Base-by-base conservation (phyloP, 2,888 invertebrate species). In the Epirrita christyi region DNA sequence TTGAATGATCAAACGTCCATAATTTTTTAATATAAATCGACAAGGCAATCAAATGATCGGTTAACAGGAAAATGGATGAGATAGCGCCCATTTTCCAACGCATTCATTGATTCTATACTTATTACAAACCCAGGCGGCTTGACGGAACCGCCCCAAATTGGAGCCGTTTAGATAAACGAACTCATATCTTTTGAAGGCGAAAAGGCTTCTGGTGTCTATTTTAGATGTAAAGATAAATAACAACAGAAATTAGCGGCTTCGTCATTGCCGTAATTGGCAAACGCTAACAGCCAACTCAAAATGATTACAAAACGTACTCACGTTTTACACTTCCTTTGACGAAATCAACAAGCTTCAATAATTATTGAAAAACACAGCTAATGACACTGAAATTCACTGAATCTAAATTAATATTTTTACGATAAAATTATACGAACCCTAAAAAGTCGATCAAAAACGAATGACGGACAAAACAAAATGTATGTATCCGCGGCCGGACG, bases 381-480 rank as follows among this genome's bases (percentile, higher is more conserved):
- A 4, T 42, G 63, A 62, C 71, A 77, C 68, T 40, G 70, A 71
- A 66, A 61, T 66, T 0, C 64, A 64, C 63, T 69, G 55, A 67
- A 68, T 59, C 66, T 62, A 61, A n/a, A n/a, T 21, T 9, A n/a
- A 32, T 14, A 14, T 40, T 36, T 11, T 11, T 9, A 65, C 57
- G 68, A n/a, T n/a, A n/a, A n/a, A n/a, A n/a, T n/a, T n/a, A n/a
- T 68, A 74, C 52, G 80, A 83, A 78, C 75, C 75, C 15, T 15
- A 41, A 60, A 55, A 55, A 81, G 75, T 75, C 79, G 76, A 85
- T 81, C 81, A 85, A 87, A 88, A 83, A 85, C 85, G 85, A 87
- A 82, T 81, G 80, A 75, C 72, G 68, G 76, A 71, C 32, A 8
- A 32, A 32, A 9, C 10, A 8, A 2, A n/a, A 3, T 21, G 21